Conservation (phyloP, 2,797 vertebrate species). For the Chaetodon trifasciatus region DNA sequence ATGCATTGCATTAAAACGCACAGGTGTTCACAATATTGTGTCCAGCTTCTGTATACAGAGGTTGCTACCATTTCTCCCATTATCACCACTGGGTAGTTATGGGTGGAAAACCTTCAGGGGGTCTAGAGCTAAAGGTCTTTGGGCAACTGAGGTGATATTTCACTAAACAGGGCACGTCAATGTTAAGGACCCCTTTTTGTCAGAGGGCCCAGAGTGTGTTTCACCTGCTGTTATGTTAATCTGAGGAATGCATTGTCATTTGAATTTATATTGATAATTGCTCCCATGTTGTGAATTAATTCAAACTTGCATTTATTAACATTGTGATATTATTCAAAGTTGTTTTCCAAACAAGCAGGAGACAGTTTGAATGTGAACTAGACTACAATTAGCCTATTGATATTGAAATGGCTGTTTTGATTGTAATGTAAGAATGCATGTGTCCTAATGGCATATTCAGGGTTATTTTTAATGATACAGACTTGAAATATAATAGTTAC, state of each 20-base stretch:
- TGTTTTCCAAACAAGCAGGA: constrained; percentile 30
- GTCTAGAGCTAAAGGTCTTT: constrained; percentile 46
- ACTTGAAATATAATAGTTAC: constrained; percentile 63
- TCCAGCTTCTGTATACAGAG: constrained; percentile 32
- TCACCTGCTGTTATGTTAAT: constrained; percentile 59
- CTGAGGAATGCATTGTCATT: constrained; percentile 54
- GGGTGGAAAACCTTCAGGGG: constrained; percentile 26
- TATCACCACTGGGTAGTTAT: constrained; percentile 17
- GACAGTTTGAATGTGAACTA: constrained; percentile 7
- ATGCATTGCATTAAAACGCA: constrained; percentile 21
- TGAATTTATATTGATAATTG: constrained; percentile 53
- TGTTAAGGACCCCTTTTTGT: constrained; percentile 40
- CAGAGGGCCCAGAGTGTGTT: constrained; percentile 25
- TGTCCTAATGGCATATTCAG: constrained; percentile 41
- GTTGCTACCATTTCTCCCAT: background rate
- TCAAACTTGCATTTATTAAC: constrained; percentile 50
- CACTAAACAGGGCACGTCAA: constrained; percentile 3
- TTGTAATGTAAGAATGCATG: constrained; percentile 39
- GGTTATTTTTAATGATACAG: constrained; percentile 46
- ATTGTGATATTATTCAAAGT: constrained; percentile 34
- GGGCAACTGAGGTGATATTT: constrained; percentile 50
- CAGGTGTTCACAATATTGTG: constrained; percentile 27
- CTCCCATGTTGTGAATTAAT: constrained; percentile 51
- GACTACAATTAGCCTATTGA: constrained; percentile 22
- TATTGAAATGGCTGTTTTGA: constrained; percentile 42